These are phyloP conservation scores for Aurelia aurita complex sp. Pacific DNA, from an alignment of 30 jellyfish, hydroid and myxozoan species.

Conservation along the genomic window DNA sequence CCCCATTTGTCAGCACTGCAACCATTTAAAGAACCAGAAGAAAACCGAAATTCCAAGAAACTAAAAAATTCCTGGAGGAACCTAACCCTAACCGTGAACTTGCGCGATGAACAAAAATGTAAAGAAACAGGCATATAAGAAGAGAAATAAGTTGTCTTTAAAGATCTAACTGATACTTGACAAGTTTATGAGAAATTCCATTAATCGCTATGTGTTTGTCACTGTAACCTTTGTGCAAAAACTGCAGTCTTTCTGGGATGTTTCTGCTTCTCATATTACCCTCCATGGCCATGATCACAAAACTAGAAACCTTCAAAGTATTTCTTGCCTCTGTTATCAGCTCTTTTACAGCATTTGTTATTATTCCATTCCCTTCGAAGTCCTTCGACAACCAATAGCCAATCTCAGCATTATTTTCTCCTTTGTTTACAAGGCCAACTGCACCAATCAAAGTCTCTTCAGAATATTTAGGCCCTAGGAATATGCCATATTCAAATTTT, in stretches of 20 bases:
- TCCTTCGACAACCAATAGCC: slow-evolving; percentile 30
- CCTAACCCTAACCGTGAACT: too few relatives aligned
- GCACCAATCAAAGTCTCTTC: slow-evolving; percentile 7
- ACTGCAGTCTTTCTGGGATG: slow-evolving; percentile 28
- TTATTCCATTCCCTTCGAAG: slow-evolving; percentile 10
- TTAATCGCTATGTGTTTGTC: neutral
- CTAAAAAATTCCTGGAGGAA: too few relatives aligned
- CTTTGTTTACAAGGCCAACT: neutral
- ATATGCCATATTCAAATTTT: slow-evolving; percentile 27
- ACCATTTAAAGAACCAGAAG: too few relatives aligned
- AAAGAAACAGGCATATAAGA: too few relatives aligned
- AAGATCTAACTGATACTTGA: neutral
- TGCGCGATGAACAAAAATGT: too few relatives aligned
- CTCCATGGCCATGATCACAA: slow-evolving; percentile 2
- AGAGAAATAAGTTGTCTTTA: too few relatives aligned
- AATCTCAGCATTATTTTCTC: neutral
- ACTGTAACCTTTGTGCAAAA: neutral
- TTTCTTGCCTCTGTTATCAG: slow-evolving; percentile 5
- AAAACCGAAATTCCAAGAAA: too few relatives aligned
- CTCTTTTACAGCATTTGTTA: slow-evolving; percentile 16
- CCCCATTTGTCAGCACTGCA: too few relatives aligned
- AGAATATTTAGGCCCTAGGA: neutral
- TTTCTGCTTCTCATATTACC: slow-evolving; percentile 15
- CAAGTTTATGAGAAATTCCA: slow-evolving; percentile 5
- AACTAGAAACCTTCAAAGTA: neutral